Evolutionary conservation across 2,113 vertebrate species (phyloP), one percentile per base, ranked within the genome.

Genomic region (Morphnarchus princeps): DNA sequence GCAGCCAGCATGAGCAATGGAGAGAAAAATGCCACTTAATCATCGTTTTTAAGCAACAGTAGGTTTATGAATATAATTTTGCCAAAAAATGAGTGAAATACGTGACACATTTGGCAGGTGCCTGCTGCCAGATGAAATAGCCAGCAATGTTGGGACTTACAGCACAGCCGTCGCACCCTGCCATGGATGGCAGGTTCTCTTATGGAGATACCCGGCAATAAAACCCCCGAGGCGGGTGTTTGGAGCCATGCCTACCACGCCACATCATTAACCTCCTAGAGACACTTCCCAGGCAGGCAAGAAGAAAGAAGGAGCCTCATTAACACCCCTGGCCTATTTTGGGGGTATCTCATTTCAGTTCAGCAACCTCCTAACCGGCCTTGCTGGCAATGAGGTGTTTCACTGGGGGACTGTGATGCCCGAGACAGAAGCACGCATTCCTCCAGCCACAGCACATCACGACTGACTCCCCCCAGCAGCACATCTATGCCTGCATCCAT

Each of bases 51-150:
- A 77, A 84, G 49, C 47, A 76, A 47, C 31, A 86, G 43, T 71
- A 86, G 25, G 58, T 72, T 87, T 66, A 26, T 25, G 2, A 77
- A 76, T 8, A 31, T 16, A 32, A 88, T 34, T 50, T 69, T 80
- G 42, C 16, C 13, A 34, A 88, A 81, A 71, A 79, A 5, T 5
- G 7, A 67, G 24, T 58, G 40, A 55, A 74, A 32, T 11, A 62
- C 0, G 0, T 8, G 36, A 26, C 10, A 31, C 3, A 5, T 91
- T 78, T 71, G 28, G 13, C 50, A 36, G 0, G 0, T 22, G 89
- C 20, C 59, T 81, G 32, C 57, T 93, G 77, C 38, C 83, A 63
- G 80, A 11, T 29, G 59, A 71, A 74, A 79, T 10, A 40, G 45
- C 22, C 43, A 55, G 50, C 10, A 1, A 28, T 3, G 22, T 10